Evolutionary conservation across 2,113 vertebrate genomes (phyloP), one percentile per base, ranked within the genome.

Genomic region (Ranitomeya imitator): DNA sequence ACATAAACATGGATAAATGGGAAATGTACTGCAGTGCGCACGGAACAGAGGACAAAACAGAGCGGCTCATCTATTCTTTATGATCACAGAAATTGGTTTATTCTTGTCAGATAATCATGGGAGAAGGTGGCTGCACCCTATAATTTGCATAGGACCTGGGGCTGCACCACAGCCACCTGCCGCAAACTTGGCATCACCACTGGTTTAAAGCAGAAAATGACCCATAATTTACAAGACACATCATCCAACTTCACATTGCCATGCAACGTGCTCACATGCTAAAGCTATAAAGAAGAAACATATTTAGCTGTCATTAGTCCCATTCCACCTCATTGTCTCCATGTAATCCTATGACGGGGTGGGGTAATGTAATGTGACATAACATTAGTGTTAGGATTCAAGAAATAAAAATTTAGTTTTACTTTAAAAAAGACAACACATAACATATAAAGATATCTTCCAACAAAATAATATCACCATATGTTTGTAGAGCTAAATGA

Each of bases 341-440:
- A 51, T 76, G 45, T 21, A 76, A 18, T 76, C 31, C 45, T 74
- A 74, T 45, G 26, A 18, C 71, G 16, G 3, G 6, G 11, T 45
- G 71, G 71, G 31, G 14, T 74, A 74, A 74, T 74, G 45, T 76
- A 76, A 76, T 52, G 73, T 76, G 21, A 45, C 31, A 37, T 45
- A 10, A 51, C 18, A 76, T 51, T 76, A 76, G 18, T 57, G 52
- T n/a, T n/a, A 55, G 19, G 1, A 55, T 79, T 55, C 23, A 80
- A 31, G 59, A 80, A 57, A 80, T 60, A 81, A 81, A 81, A 61
- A 60, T 81, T 61, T 60, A 18, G 7, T 81, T 61, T 31, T 9
- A n/a, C 31, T 59, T 31, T 31, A 79, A 79, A 77, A 79, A 59
- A 60, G 9, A 61, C 2, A 59, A 31, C 31, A 61, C 55, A 4